These are phyloP conservation scores for Myrmophylax atrothorax DNA, from an alignment of 2,113 vertebrate genomes.

Conservation along the genomic window DNA sequence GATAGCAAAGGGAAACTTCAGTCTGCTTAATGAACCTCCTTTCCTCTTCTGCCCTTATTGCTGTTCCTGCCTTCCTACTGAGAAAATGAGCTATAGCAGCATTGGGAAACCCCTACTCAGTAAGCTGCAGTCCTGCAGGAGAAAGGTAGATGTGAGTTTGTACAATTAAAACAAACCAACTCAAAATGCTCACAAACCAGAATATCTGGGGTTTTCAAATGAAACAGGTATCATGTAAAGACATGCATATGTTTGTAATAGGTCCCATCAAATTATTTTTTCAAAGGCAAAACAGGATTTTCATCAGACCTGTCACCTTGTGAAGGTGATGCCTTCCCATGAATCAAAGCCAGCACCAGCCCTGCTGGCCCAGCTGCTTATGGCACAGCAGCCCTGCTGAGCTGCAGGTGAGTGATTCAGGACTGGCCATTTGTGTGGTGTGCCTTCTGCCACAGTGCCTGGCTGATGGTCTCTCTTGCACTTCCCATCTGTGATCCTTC, in stretches of 20 bases:
- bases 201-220: background rate
- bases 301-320: background rate
- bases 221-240: background rate
- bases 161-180: background rate
- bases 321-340: background rate
- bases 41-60: background rate
- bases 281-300: background rate
- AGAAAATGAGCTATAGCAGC: background rate
- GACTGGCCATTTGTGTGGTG: background rate
- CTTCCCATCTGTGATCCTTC: background rate
- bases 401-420: background rate
- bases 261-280: background rate
- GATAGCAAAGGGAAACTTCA: background rate
- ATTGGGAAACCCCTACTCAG: background rate
- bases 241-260: background rate
- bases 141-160: background rate
- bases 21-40: background rate
- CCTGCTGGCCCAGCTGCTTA: background rate
- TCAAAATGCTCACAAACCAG: background rate
- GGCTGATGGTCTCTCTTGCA: background rate
- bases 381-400: background rate
- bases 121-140: background rate
- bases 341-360: background rate
- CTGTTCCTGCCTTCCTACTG: background rate
- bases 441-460: background rate